phyloP scores from a whole-genome alignment of 2,797 vertebrate genomes.

The Gymnopithys bicolor region DNA sequence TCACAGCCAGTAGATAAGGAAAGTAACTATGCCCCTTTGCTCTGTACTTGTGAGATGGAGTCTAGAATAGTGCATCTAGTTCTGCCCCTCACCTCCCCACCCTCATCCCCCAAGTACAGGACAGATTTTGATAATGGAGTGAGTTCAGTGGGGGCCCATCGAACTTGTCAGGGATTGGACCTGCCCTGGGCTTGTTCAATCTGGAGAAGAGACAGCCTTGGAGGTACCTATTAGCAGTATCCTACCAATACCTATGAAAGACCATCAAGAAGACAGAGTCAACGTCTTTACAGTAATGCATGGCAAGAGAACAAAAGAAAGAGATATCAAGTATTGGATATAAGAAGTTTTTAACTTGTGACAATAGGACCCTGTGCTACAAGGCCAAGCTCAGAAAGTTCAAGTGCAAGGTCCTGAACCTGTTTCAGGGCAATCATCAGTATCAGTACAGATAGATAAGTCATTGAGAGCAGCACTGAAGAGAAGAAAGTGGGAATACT shows the following conservation, averaged over 20 bases:
- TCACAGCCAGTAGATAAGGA: neutral
- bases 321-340: neutral
- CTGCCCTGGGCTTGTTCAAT: neutral
- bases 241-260: neutral
- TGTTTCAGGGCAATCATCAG: neutral
- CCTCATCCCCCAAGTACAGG: rapidly evolving
- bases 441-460: neutral
- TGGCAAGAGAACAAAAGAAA: neutral
- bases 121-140: neutral
- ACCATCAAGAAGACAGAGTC: neutral
- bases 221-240: neutral
- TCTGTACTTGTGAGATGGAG: neutral
- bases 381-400: neutral
- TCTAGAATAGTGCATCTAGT: neutral
- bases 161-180: neutral
- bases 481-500: neutral
- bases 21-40: neutral
- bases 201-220: neutral
- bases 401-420: neutral
- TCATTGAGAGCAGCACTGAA: neutral
- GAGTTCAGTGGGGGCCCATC: neutral
- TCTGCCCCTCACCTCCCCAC: neutral
- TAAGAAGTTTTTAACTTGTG: neutral
- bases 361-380: too few species aligned
- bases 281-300: neutral